Percentiles rank a stretch among this genome's conserved stretches.
Evolutionary conservation across 2,888 invertebrate species (phyloP).

Genomic region (Magallana nippona): DNA sequence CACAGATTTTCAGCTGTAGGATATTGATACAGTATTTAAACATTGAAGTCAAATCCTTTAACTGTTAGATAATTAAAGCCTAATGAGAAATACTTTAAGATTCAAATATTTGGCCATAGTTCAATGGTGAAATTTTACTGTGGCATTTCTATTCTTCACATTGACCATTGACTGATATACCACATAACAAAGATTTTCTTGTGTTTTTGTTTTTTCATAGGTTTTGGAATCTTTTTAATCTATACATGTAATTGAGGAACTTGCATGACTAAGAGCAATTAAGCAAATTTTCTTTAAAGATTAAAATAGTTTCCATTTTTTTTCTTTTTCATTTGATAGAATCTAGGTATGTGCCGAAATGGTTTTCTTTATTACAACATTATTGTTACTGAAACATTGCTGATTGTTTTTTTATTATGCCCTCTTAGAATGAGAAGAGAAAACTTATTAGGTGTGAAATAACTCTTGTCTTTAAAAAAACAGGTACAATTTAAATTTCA

Average conservation of each 20-base stretch:
- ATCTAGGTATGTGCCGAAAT: too few relatives aligned
- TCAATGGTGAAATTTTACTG: neutral
- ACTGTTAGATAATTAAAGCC: conserved; percentile 29
- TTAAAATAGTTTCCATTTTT: conserved; percentile 30
- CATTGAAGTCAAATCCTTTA: conserved; percentile 28
- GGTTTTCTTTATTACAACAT: neutral
- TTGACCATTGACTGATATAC: neutral
- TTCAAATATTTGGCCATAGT: conserved; percentile 15
- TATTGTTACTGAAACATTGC: too few relatives aligned
- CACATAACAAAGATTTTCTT: neutral
- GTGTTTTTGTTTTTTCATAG: neutral
- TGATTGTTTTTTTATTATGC: too few relatives aligned
- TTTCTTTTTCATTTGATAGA: neutral
- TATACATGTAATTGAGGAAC: neutral
- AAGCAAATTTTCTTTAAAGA: neutral
- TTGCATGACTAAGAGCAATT: conserved; percentile 3
- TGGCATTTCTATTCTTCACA: neutral
- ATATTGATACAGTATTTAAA: conserved; percentile 8
- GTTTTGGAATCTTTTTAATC: neutral
- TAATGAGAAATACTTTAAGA: conserved; percentile 4
- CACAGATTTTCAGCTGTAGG: conserved; percentile 10
- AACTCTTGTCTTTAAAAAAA: neutral
- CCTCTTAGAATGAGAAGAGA: neutral
- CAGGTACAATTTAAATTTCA: neutral
- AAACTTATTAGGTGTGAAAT: neutral